Evolutionary conservation across 2,113 vertebrate genomes (phyloP).

Genomic region (Cololabis saira): DNA sequence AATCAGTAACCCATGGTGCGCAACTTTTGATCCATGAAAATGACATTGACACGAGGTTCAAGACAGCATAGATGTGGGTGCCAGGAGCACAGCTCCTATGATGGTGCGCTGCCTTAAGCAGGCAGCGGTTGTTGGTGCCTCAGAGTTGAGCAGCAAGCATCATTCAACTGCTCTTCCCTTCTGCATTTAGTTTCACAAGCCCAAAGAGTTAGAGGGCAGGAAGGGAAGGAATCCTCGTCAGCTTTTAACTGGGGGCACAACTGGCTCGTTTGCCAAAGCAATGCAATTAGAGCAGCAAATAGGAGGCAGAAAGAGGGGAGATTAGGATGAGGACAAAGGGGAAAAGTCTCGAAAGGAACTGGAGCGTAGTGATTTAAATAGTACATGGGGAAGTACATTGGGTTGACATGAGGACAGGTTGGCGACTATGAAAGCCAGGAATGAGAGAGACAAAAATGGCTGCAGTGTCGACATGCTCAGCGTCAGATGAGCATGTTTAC

Average conservation of each 20-base stretch:
- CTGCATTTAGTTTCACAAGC: conserved; percentile 46
- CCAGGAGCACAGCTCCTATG: conserved; percentile 25
- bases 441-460: conserved; percentile 40
- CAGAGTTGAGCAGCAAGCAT: conserved; percentile 16
- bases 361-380: conserved; percentile 62
- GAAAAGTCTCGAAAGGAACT: conserved; percentile 36
- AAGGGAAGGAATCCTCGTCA: conserved; percentile 49
- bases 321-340: conserved; percentile 46
- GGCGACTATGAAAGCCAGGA: conserved; percentile 41
- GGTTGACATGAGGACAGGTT: conserved; percentile 65
- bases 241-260: conserved; percentile 60
- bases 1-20: conserved; percentile 28
- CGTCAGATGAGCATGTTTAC: conserved; percentile 41
- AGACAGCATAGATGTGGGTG: conserved; percentile 22
- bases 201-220: conserved; percentile 21
- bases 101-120: conserved; percentile 27
- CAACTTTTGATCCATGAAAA: conserved; percentile 42
- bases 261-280: conserved; percentile 61
- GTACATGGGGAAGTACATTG: conserved; percentile 62
- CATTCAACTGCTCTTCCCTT: conserved; percentile 18
- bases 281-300: conserved; percentile 67
- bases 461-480: conserved; percentile 42
- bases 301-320: conserved; percentile 31
- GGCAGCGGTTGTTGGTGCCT: conserved; percentile 26
- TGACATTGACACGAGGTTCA: conserved; percentile 28